A percentile compares a stretch with the other conserved stretches of the same genome.
Evolutionary conservation across 2,888 invertebrate species (phyloP).

Genomic region (Ceraclea dissimilis): DNA sequence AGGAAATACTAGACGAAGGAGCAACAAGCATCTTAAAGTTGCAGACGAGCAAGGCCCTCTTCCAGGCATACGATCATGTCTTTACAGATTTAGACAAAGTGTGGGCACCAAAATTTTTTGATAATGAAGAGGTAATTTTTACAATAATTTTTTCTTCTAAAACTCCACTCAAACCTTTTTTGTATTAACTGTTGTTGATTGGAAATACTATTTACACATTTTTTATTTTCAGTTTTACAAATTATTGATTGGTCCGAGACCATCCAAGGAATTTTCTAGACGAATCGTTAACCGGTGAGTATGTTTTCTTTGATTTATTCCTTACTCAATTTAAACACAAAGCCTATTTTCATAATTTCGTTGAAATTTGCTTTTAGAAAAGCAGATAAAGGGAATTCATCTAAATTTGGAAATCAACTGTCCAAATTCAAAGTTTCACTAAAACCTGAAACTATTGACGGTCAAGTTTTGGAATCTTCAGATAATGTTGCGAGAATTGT

Average conservation of each 20-base stretch:
- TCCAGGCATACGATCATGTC: conserved; percentile 72
- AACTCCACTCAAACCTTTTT: background rate
- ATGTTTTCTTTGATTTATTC: too few relatives aligned
- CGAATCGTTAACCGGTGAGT: conserved; percentile 20
- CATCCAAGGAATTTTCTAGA: conserved; percentile 49
- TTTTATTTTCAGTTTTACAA: conserved; percentile 57
- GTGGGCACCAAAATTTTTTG: conserved; percentile 71
- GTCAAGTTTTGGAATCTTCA: conserved; percentile 38
- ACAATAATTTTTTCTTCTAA: background rate
- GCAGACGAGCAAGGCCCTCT: conserved; percentile 68
- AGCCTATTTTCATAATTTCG: too few relatives aligned
- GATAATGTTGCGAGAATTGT: conserved; percentile 25
- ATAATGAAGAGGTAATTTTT: conserved; percentile 70
- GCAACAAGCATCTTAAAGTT: conserved; percentile 59
- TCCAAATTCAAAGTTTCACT: conserved; percentile 57
- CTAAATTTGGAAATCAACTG: conserved; percentile 49
- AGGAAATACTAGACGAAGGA: conserved; percentile 49
- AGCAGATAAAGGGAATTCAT: conserved; percentile 36
- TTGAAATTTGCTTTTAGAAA: conserved; percentile 30
- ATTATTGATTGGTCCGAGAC: conserved; percentile 59
- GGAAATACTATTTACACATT: conserved; percentile 3
- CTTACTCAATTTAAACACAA: too few relatives aligned
- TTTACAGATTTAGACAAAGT: conserved; percentile 65
- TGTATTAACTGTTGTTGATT: background rate
- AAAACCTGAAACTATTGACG: conserved; percentile 47